These are phyloP conservation scores for Zaprionus inermis DNA, from an alignment of 1,140 invertebrate genomes.

Conservation along the genomic window DNA sequence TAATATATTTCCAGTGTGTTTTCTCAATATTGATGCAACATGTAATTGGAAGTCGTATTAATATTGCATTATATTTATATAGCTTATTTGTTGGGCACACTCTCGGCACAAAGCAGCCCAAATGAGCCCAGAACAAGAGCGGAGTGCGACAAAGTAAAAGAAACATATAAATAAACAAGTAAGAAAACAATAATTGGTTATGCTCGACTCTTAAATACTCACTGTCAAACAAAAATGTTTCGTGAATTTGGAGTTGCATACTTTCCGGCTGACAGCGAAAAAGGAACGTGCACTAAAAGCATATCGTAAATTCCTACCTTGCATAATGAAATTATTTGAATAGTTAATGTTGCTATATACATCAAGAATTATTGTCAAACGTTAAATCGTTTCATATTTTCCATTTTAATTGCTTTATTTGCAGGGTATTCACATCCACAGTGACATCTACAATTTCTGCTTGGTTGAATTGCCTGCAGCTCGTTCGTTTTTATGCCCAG, in stretches of 20 bases:
- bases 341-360: too few species aligned
- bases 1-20: neutral
- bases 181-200: neutral
- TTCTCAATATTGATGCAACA: neutral
- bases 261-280: too few species aligned
- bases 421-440: neutral
- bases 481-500: conserved; percentile 14
- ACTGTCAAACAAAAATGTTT: too few species aligned
- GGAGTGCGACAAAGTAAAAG: conserved; percentile 1
- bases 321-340: too few species aligned
- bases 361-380: too few species aligned
- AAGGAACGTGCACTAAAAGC: too few species aligned
- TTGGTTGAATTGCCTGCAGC: conserved; percentile 16
- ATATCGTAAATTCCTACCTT: too few species aligned
- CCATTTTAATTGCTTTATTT: neutral
- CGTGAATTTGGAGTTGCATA: too few species aligned
- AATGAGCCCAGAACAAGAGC: conserved; percentile 46
- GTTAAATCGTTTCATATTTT: neutral
- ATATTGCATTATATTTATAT: conserved; percentile 55
- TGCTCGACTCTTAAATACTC: too few species aligned
- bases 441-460: neutral
- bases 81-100: conserved; percentile 5
- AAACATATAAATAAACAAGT: conserved; percentile 22
- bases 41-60: conserved; percentile 59
- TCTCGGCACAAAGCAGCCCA: conserved; percentile 49